Conservation (phyloP, 2,113 vertebrate species). For the Seriola aureovittata region DNA sequence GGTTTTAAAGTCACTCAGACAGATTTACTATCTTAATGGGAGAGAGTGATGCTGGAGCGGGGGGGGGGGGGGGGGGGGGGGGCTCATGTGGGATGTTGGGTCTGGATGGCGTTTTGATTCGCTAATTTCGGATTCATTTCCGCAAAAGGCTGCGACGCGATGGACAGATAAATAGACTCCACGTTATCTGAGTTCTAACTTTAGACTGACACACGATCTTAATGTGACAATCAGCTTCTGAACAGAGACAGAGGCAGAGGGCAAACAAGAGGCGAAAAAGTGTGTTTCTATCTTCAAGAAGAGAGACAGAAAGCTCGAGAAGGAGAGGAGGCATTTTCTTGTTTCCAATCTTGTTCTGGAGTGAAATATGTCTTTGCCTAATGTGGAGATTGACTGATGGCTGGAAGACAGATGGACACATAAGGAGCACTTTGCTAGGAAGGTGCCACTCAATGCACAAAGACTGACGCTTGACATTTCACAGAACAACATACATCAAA, state of each 20-base stretch:
- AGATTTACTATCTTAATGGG: constrained; percentile 86
- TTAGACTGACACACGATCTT: constrained; percentile 30
- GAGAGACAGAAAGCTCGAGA: constrained; percentile 14
- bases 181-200: constrained; percentile 22
- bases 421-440: constrained; percentile 62
- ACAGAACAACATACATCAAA: constrained; percentile 70
- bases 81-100: constrained; percentile 25
- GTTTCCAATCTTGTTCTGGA: constrained; percentile 61
- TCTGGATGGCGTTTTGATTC: constrained; percentile 57
- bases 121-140: constrained; percentile 69
- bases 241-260: constrained; percentile 33
- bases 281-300: constrained; percentile 22
- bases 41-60: constrained; percentile 23
- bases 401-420: constrained; percentile 58
- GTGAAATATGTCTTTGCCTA: constrained; percentile 72
- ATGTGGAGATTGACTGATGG: constrained; percentile 75
- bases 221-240: constrained; percentile 55
- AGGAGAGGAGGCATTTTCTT: constrained; percentile 50
- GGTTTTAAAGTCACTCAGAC: constrained; percentile 81
- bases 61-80: constrained; percentile 9
- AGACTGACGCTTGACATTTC: constrained; percentile 76
- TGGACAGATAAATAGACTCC: constrained; percentile 60
- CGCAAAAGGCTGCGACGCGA: constrained; percentile 43
- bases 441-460: constrained; percentile 68
- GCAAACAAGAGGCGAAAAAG: constrained; percentile 7